These are phyloP conservation scores for Silvanus unidentatus DNA, from an alignment of 2,888 invertebrate species.

Conservation along the genomic window DNA sequence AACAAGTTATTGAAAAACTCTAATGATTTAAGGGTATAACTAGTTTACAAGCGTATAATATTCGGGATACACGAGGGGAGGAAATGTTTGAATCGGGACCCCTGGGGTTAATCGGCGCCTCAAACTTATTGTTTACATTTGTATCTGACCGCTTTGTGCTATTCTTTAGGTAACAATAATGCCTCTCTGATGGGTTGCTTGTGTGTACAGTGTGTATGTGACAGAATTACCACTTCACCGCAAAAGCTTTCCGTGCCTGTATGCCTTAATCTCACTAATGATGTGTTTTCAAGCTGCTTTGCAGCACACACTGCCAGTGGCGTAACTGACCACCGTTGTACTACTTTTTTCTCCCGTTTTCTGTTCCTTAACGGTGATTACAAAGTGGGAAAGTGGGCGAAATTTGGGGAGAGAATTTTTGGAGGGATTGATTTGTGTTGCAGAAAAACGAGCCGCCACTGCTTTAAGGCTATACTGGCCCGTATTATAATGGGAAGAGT, in stretches of 20 bases:
- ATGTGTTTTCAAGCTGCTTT: conserved; percentile 31
- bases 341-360: neutral
- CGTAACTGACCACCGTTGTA: conserved; percentile 6
- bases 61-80: conserved; percentile 18
- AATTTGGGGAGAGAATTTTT: too few relatives aligned
- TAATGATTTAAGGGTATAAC: conserved; percentile 38
- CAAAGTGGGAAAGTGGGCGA: too few relatives aligned
- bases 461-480: neutral
- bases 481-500: conserved; percentile 10
- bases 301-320: conserved; percentile 17
- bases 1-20: neutral
- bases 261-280: conserved; percentile 39
- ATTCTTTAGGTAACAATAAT: conserved; percentile 36
- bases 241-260: conserved; percentile 24
- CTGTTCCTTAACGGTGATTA: too few relatives aligned
- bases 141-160: conserved; percentile 36
- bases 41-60: conserved; percentile 32
- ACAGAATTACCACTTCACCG: conserved; percentile 39
- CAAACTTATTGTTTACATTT: conserved; percentile 41
- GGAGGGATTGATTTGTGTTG: too few relatives aligned
- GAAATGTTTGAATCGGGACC: conserved; percentile 32
- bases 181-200: conserved; percentile 30
- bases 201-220: conserved; percentile 36
- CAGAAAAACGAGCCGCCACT: neutral
- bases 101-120: conserved; percentile 42